These are phyloP conservation scores for Rosalia funebris DNA, from an alignment of 2,888 invertebrate genomes.

Conservation along the genomic window DNA sequence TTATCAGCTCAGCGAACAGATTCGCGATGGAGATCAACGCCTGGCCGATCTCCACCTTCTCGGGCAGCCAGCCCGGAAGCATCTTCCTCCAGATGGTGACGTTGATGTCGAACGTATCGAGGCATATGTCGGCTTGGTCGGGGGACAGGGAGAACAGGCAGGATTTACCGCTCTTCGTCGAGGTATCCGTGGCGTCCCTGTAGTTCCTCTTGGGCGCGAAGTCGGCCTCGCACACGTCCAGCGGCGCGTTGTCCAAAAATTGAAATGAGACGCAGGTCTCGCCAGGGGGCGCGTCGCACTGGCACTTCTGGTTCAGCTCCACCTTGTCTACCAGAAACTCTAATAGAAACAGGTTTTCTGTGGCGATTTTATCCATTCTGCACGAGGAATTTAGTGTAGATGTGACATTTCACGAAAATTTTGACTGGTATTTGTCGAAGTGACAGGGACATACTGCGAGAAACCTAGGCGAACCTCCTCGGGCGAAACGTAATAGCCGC, in stretches of 20 bases:
- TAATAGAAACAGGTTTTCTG: constrained; percentile 71
- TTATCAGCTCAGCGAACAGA: constrained; percentile 69
- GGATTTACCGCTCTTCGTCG: constrained; percentile 73
- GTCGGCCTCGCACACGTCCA: constrained; percentile 73
- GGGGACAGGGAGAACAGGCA: constrained; percentile 74
- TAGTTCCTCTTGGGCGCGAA: constrained; percentile 55
- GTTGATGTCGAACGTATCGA: constrained; percentile 68
- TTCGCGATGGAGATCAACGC: constrained; percentile 70
- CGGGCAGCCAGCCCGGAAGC: constrained; percentile 71
- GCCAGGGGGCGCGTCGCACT: constrained; percentile 57
- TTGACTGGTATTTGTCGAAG: constrained; percentile 14
- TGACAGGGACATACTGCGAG: constrained; percentile 19
- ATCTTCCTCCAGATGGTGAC: constrained; percentile 71
- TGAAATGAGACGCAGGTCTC: constrained; percentile 72
- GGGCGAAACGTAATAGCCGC: constrained; percentile 56
- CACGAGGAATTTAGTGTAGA: constrained; percentile 18
- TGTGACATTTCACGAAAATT: constrained; percentile 23
- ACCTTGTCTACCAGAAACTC: constrained; percentile 72
- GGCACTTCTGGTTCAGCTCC: constrained; percentile 52
- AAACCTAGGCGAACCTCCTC: constrained; percentile 43
- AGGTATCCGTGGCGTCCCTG: constrained; percentile 55
- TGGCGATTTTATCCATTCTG: constrained; percentile 63
- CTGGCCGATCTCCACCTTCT: constrained; percentile 68
- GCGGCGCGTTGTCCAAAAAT: constrained; percentile 68
- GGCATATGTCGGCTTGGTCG: constrained; percentile 66